Percentiles rank a stretch among this genome's conserved stretches.
These are phyloP conservation scores for Aplodontia rufa DNA, from an alignment of 2,113 vertebrate genomes.

Conservation along the genomic window DNA sequence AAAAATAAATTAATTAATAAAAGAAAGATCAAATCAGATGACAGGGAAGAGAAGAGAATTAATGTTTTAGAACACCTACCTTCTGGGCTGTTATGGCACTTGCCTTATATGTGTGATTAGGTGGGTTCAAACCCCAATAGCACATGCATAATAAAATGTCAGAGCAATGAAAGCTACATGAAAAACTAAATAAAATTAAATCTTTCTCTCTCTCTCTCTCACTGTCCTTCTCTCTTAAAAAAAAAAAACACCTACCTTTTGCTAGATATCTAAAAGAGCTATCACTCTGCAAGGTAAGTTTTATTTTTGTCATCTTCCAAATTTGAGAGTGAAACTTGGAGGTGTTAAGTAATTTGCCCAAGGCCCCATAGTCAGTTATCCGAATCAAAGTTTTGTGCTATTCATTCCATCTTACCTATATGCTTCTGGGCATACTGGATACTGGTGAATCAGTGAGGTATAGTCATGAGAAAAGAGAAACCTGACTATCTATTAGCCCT, in stretches of 20 bases:
- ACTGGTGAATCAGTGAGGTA: constrained; percentile 9
- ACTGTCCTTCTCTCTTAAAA: too few species aligned
- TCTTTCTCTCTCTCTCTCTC: too few species aligned
- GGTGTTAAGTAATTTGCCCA: constrained; percentile 20
- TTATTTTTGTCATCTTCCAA: constrained; percentile 18
- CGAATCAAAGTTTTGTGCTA: neutral
- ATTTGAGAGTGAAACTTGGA: neutral
- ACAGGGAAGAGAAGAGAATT: neutral
- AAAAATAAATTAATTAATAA: too few species aligned
- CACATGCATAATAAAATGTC: too few species aligned
- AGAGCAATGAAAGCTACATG: too few species aligned
- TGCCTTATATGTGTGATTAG: too few species aligned
- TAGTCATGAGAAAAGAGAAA: constrained; percentile 15
- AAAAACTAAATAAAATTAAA: too few species aligned
- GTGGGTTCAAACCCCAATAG: too few species aligned
- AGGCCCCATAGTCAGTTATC: neutral
- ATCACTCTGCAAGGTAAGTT: neutral
- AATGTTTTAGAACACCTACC: neutral
- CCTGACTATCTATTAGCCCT: neutral
- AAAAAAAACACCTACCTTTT: neutral
- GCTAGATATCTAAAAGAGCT: neutral
- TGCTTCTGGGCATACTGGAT: constrained; percentile 12
- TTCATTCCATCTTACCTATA: neutral
- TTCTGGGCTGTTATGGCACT: too few species aligned
- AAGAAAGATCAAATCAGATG: too few species aligned